Base-by-base conservation (phyloP, 2,888 invertebrate genomes). In the Aleiodes testaceus region DNA sequence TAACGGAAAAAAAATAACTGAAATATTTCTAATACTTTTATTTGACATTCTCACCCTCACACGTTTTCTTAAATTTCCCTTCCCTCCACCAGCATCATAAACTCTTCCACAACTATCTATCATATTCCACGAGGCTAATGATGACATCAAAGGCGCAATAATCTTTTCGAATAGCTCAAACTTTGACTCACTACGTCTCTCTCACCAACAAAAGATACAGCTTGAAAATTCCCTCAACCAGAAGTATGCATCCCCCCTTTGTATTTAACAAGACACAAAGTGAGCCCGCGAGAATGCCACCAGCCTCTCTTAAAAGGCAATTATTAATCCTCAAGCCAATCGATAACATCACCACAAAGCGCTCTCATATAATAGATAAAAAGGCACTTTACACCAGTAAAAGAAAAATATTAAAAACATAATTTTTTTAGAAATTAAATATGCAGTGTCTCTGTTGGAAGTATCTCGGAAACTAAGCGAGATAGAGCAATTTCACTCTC, bases 241-340 rank as follows among this genome's bases (percentile, higher is more conserved):
- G 71, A 73, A 69, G 72, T 68, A 36, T 73, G 63, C 52, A 68
- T 67, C 42, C 49, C 20, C 14, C 49, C 9, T 44, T 52, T 11
- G 11, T 61, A 65, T 18, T 53, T 61, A 66, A 74, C 67, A 72
- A 74, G 74, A 72, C 72, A 70, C 72, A 74, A 72, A 72, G 73
- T 53, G 73, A 70, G 59, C 74, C 73, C 68, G 74, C 74, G 75
- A 74, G 77, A 71, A 76, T 66, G 66, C 53, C 52, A 52, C 72
- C 74, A 75, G 70, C 67, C 71, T 42, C 59, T 42, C 59, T 59
- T 74, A 72, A 70, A 79, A 75, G 79, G 84, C 84, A 85, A 86
- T 87, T 86, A 86, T 87, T 85, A 85, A 86, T 86, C 84, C 82
- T 73, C 75, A 79, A 79, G 63, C 63, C 80, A 85, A 86, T 86